Evolutionary conservation across 1,140 invertebrate species (phyloP), one percentile per base, ranked within the genome.

Genomic region (Venustaconcha ellipsiformis): DNA sequence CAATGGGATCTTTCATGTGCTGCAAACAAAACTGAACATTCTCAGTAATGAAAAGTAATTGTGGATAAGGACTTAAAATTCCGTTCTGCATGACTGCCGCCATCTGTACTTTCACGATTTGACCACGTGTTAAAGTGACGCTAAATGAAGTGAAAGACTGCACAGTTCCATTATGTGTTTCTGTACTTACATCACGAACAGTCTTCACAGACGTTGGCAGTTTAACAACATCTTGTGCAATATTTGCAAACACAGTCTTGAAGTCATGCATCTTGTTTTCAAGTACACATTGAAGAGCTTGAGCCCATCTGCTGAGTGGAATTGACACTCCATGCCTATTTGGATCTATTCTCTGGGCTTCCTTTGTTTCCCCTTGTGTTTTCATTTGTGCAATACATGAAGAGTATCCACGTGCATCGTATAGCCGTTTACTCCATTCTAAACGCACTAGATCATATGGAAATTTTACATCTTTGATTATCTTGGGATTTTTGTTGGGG

Each of bases 1-100:
- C n/a, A 2, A 83, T 79, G 20, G 81, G 81, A 64, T 81, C 73
- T 20, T 66, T 60, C 14, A 67, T 72, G 63, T 81, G 81, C 57
- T 67, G 57, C 30, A 74, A 56, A 70, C 81, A 82, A 20, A 81
- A 48, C 20, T 76, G 72, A 14, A 79, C 58, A 56, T 81, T 80
- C 15, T 79, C 58, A 4, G 74, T 67, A 26, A 78, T 64, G 56
- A 76, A 66, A 48, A 79, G 57, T 11, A 81, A n/a, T 57, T 70
- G 65, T 15, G 75, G 66, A 57, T 78, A 71, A 17, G 79, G 75
- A 56, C 58, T 62, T 12, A 80, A 60, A n/a, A 83, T 15, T 2
- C 79, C 79, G 23, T 74, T 79, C 18, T 68, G n/a, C 14, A 72
- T 68, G 14, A 59, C 66, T 15, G 77, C 72, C 14, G 74, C 63